Evolutionary conservation across 1,140 invertebrate genomes (phyloP), one percentile per base, ranked within the genome.

Genomic region (Conopomorpha cramerella): DNA sequence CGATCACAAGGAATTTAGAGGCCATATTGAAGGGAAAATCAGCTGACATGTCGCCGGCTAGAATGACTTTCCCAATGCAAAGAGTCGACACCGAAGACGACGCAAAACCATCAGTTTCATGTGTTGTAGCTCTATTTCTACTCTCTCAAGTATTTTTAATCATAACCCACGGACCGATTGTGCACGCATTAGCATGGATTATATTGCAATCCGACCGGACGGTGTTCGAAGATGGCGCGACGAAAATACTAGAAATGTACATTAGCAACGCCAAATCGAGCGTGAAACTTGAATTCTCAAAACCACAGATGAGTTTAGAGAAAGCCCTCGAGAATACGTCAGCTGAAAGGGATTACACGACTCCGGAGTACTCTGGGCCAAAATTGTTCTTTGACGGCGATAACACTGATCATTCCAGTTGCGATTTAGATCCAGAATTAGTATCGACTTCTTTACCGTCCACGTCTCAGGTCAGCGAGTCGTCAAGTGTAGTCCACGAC

Each of bases 121-220:
- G 90, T 36, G 91, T 96, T 2, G 92, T 98, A 0, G 85, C 94
- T 0, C 77, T 98, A 29, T 98, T 95, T 79, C 74, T 98, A 26
- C 71, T 98, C 26, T 96, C 95, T 2, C 91, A 98, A 86, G 93
- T 98, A n/a, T 98, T 97, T 78, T 78, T 98, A 17, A 97, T 98
- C 39, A 86, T 97, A 36, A 90, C 88, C 1, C 91, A 97, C 60
- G 83, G 85, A 6, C 92, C 94, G 2, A 81, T 98, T 34, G 92
- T 98, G 7, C 88, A 91, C 53, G 87, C 90, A 0, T 62, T 98
- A 37, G 92, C 93, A 16, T 88, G 91, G 77, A 91, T 96, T 18
- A 90, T 98, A 49, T 72, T 98, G 1, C 87, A 91, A 58, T 89
- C 86, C 1, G 85, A 91, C 48, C 76, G 84, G 43, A 78, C 79